Conservation (phyloP, 2,888 invertebrate genomes). For the Epicampocera succincta region DNA sequence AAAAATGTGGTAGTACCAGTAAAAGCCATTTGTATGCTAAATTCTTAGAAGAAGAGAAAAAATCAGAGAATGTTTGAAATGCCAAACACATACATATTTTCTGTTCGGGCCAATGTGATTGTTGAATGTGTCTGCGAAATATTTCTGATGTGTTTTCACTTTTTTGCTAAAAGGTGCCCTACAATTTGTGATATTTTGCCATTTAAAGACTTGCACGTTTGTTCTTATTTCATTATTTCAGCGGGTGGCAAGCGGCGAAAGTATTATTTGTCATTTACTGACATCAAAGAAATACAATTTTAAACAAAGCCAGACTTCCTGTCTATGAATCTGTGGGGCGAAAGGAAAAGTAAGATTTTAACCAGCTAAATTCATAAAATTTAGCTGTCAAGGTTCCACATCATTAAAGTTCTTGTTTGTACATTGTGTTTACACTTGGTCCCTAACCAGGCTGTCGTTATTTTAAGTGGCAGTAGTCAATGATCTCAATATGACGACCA, state of each 20-base stretch:
- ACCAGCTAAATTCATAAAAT: too few species aligned
- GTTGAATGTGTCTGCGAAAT: conserved; percentile 10
- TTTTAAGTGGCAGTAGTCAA: too few species aligned
- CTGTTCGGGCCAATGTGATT: conserved; percentile 19
- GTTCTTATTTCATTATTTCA: too few species aligned
- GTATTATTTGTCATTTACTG: too few species aligned
- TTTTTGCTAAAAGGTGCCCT: not conserved
- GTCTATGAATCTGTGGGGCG: too few species aligned
- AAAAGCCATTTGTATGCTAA: conserved; percentile 52
- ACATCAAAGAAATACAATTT: too few species aligned
- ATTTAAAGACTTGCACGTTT: not conserved
- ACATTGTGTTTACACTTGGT: not conserved
- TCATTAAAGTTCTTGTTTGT: not conserved
- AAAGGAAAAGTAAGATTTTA: too few species aligned
- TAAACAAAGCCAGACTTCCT: too few species aligned
- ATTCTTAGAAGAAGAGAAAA: conserved; percentile 12
- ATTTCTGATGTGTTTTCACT: not conserved
- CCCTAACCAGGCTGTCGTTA: too few species aligned
- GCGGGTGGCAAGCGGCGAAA: too few species aligned
- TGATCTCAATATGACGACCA: too few species aligned
- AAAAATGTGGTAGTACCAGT: conserved; percentile 4
- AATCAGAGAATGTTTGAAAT: not conserved
- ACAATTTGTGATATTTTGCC: not conserved
- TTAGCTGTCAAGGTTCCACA: too few species aligned
- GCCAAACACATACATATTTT: conserved; percentile 51